These are phyloP conservation scores for Pterobdella sp. DNA, from an alignment of 2,888 invertebrate species.

Conservation along the genomic window DNA sequence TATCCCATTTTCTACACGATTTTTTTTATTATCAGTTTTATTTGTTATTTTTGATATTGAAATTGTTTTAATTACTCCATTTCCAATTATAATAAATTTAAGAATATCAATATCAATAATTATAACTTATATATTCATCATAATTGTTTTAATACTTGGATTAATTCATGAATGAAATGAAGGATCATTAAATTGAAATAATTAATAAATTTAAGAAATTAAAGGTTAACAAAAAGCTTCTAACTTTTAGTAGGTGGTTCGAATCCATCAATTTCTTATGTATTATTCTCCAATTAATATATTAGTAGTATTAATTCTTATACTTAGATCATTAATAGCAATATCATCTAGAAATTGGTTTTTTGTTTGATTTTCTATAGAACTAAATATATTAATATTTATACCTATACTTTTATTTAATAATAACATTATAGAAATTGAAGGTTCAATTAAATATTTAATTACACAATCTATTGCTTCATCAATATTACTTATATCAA, in stretches of 20 bases:
- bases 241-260: slow-evolving; percentile 38
- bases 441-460: slow-evolving; percentile 39
- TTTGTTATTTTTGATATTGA: slow-evolving; percentile 69
- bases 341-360: slow-evolving; percentile 27
- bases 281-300: slow-evolving; percentile 23
- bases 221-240: slow-evolving; percentile 35
- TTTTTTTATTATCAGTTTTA: slow-evolving; percentile 62
- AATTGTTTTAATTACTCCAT: slow-evolving; percentile 55
- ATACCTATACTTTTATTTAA: slow-evolving; percentile 35
- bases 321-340: slow-evolving; percentile 27
- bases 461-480: slow-evolving; percentile 36
- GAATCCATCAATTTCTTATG: slow-evolving; percentile 35
- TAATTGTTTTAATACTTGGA: slow-evolving; percentile 56
- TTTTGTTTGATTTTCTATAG: slow-evolving; percentile 36
- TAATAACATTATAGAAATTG: slow-evolving; percentile 33
- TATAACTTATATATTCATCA: slow-evolving; percentile 9
- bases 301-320: background rate
- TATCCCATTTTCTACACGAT: slow-evolving; percentile 59
- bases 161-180: slow-evolving; percentile 58
- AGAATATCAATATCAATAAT: slow-evolving; percentile 16
- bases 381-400: slow-evolving; percentile 38
- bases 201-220: slow-evolving; percentile 42
- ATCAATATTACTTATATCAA: slow-evolving; percentile 29
- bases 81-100: slow-evolving; percentile 41
- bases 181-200: slow-evolving; percentile 59